A percentile compares a stretch with the other conserved stretches of the same genome.
phyloP scores from a whole-genome alignment of 2,888 invertebrate species.

The Pasiphila rectangulata region DNA sequence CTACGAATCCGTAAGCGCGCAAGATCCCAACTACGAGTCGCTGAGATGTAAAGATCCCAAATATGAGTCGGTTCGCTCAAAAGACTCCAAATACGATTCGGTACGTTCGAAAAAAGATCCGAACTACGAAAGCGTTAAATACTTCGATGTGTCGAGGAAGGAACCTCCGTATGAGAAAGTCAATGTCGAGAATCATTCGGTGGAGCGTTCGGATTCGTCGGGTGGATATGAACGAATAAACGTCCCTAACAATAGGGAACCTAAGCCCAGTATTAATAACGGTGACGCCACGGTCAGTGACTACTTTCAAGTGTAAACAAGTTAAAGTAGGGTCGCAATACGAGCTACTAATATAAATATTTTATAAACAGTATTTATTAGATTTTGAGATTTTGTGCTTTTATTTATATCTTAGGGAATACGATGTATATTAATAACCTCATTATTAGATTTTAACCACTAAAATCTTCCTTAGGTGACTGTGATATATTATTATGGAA shows the following conservation, averaged over 20 bases:
- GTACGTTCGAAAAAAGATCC: slow-evolving; percentile 84
- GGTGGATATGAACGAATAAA: slow-evolving; percentile 72
- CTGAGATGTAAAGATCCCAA: slow-evolving; percentile 83
- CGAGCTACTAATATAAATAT: slow-evolving; percentile 47
- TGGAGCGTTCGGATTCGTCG: slow-evolving; percentile 66
- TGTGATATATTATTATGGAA: slow-evolving; percentile 68
- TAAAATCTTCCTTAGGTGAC: slow-evolving; percentile 75
- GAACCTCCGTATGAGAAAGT: slow-evolving; percentile 87
- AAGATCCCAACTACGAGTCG: slow-evolving; percentile 85
- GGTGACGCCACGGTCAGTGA: slow-evolving; percentile 68
- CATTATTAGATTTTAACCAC: slow-evolving; percentile 56
- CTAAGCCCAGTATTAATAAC: slow-evolving; percentile 70
- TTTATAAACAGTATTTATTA: slow-evolving; percentile 47
- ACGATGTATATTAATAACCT: slow-evolving; percentile 57
- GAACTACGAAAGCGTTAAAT: slow-evolving; percentile 91
- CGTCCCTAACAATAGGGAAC: slow-evolving; percentile 53
- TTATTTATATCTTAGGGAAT: slow-evolving; percentile 57
- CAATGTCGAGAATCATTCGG: slow-evolving; percentile 54
- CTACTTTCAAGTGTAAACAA: slow-evolving; percentile 71
- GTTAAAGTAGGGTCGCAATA: slow-evolving; percentile 23
- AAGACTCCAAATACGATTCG: slow-evolving; percentile 88
- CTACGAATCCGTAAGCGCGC: slow-evolving; percentile 85
- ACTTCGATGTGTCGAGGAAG: slow-evolving; percentile 80
- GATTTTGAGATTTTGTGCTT: slow-evolving; percentile 61
- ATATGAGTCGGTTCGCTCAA: slow-evolving; percentile 75